Base-by-base conservation (phyloP, 2,888 invertebrate genomes). In the Strigamia crassipes region DNA sequence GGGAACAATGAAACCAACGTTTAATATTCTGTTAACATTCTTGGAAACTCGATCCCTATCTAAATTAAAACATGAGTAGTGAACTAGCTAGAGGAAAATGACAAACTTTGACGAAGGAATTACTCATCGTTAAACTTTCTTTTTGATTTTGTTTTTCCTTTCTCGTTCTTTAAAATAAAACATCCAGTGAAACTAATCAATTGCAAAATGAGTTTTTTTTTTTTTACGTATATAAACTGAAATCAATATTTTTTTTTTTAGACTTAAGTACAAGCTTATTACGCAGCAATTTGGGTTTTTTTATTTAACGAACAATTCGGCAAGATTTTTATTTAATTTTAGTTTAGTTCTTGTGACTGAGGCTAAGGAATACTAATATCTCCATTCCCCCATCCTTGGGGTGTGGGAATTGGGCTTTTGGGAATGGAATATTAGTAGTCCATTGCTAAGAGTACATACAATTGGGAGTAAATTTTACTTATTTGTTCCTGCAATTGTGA, bases 1-100 rank as follows among this genome's bases (percentile, higher is more conserved):
- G 61, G 61, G 61, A 61, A 61, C 61, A 61, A 61, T 61, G 61
- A 61, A 61, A 61, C 61, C 61, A 61, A 61, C 61, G 61, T 61
- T 61, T 61, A 61, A 61, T 61, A 61, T 61, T 61, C 61, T 61
- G 61, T 61, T 61, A 61, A 61, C 61, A 61, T 61, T 61, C 61
- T 61, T 61, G 61, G 61, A 61, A 61, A 61, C 61, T 61, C 61
- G 61, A 61, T 61, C 61, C 46, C 61, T 18, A 61, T 61, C 61
- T 61, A 61, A 61, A 61, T 61, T 61, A 61, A 18, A 61, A 61
- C 21, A 23, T 18, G 61, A 61, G 18, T 61, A 23, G n/a, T n/a
- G n/a, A n/a, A n/a, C n/a, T n/a, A 61, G 21, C 61, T 21, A 23
- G 21, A 61, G 61, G 51, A 61, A 61, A 61, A 23, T 61, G 61